These are phyloP conservation scores for Meghimatium bilineatum DNA, from an alignment of 2,888 invertebrate species.

Conservation along the genomic window DNA sequence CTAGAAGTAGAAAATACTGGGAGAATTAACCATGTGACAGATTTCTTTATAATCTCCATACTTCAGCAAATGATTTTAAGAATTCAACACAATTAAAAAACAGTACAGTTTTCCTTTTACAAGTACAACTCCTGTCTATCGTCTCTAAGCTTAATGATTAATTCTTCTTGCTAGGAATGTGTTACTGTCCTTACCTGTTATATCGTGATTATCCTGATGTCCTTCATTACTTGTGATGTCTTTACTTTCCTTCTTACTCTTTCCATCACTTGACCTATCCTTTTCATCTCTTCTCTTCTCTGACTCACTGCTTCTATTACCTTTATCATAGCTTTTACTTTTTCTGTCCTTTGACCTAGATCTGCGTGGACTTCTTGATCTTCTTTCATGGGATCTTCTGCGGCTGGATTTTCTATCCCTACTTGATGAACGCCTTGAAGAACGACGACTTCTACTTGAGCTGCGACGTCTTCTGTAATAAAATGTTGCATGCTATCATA, in stretches of 20 bases:
- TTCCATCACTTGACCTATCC: constrained; percentile 17
- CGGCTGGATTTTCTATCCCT: constrained; percentile 36
- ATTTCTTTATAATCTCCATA: too few species aligned
- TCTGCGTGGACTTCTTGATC: constrained; percentile 37
- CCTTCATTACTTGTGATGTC: neutral
- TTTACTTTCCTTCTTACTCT: neutral
- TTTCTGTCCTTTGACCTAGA: constrained; percentile 45
- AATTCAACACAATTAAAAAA: too few species aligned
- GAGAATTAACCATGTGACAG: too few species aligned
- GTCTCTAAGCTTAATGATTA: neutral
- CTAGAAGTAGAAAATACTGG: too few species aligned
- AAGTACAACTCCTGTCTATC: too few species aligned
- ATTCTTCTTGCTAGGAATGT: neutral
- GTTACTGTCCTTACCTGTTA: constrained; percentile 1
- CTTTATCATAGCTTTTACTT: constrained; percentile 27
- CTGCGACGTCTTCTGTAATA: neutral
- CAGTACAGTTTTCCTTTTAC: too few species aligned
- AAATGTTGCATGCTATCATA: too few species aligned
- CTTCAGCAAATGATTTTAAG: too few species aligned
- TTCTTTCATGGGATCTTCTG: constrained; percentile 40
- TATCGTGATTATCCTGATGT: neutral
- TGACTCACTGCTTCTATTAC: constrained; percentile 15
- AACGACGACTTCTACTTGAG: constrained; percentile 25
- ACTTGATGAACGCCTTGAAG: constrained; percentile 44
- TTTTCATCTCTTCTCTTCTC: constrained; percentile 37